These are phyloP conservation scores for Apistogramma diplotaenia DNA, from an alignment of 2,113 vertebrate species.

Conservation along the genomic window DNA sequence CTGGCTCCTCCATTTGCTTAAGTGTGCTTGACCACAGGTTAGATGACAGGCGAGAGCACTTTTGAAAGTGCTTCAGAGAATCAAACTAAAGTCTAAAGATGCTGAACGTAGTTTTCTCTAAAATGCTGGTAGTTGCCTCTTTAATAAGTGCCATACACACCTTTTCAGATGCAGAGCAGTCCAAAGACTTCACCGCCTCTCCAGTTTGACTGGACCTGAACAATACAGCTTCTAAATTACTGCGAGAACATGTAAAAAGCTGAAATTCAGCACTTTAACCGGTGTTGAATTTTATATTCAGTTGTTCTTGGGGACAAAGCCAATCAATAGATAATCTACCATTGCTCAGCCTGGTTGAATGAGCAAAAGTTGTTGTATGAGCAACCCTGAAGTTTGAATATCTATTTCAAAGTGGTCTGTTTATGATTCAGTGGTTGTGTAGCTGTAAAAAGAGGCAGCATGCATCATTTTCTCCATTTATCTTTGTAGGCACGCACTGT, in stretches of 20 bases:
- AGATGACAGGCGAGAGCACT: too few species aligned
- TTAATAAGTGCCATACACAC: too few species aligned
- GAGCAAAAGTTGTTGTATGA: background rate
- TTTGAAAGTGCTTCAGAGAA: too few species aligned
- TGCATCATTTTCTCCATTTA: background rate
- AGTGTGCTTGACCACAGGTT: too few species aligned
- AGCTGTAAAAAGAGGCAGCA: background rate
- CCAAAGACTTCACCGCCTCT: background rate
- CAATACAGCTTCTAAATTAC: background rate
- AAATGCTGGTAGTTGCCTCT: too few species aligned
- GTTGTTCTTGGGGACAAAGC: constrained; percentile 26
- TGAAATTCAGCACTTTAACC: constrained; percentile 25
- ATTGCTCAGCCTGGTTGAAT: constrained; percentile 5
- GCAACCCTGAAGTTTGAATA: background rate
- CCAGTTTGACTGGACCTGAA: background rate
- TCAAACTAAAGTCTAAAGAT: too few species aligned
- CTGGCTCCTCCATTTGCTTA: too few species aligned
- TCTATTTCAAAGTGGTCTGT: fast-evolving
- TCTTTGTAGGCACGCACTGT: background rate
- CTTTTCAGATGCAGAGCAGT: too few species aligned
- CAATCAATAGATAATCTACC: constrained; percentile 34
- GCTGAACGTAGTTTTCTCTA: too few species aligned
- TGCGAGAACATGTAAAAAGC: background rate
- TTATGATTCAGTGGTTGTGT: background rate
- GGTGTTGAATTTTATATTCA: constrained; percentile 10